These are phyloP conservation scores for Hemichromis elongatus DNA, from an alignment of 2,113 vertebrate species.

Conservation along the genomic window DNA sequence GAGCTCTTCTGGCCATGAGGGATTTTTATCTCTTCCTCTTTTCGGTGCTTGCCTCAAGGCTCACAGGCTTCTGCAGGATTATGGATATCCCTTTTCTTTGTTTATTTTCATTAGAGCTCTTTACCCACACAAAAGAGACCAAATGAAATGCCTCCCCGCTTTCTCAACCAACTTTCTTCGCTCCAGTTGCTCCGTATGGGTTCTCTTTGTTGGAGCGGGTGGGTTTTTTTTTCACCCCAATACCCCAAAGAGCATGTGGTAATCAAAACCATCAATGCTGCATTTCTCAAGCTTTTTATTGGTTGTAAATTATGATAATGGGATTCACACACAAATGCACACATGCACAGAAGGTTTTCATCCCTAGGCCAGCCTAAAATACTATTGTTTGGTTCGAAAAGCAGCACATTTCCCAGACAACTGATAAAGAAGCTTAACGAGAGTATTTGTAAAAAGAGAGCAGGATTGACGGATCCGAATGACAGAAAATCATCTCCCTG, in stretches of 20 bases:
- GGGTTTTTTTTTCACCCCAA: slow-evolving; percentile 11
- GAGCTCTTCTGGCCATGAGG: slow-evolving; percentile 19
- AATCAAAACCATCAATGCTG: slow-evolving; percentile 75
- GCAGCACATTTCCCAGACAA: slow-evolving; percentile 19
- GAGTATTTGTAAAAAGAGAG: slow-evolving; percentile 7
- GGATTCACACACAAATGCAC: slow-evolving; percentile 53
- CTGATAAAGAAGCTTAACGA: slow-evolving; percentile 46
- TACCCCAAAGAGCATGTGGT: slow-evolving; percentile 64
- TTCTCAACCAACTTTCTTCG: slow-evolving; percentile 38
- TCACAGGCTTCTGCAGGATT: slow-evolving; percentile 52
- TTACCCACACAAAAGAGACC: slow-evolving; percentile 59
- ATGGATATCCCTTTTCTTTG: slow-evolving; percentile 54
- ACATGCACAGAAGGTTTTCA: slow-evolving; percentile 41
- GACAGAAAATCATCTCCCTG: slow-evolving; percentile 47
- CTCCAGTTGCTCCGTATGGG: slow-evolving; percentile 49
- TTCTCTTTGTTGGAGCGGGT: slow-evolving; percentile 35
- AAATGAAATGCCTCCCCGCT: slow-evolving; percentile 53
- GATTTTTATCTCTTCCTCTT: slow-evolving; percentile 41
- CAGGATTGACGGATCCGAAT: background rate
- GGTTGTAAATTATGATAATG: slow-evolving; percentile 71
- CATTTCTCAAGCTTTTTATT: slow-evolving; percentile 64
- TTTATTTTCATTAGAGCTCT: slow-evolving; percentile 63
- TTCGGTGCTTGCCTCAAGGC: slow-evolving; percentile 45
- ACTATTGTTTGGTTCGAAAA: slow-evolving; percentile 21
- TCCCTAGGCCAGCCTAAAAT: slow-evolving; percentile 12